phyloP scores from a whole-genome alignment of 2,888 invertebrate species.

The Arenicola marina region DNA sequence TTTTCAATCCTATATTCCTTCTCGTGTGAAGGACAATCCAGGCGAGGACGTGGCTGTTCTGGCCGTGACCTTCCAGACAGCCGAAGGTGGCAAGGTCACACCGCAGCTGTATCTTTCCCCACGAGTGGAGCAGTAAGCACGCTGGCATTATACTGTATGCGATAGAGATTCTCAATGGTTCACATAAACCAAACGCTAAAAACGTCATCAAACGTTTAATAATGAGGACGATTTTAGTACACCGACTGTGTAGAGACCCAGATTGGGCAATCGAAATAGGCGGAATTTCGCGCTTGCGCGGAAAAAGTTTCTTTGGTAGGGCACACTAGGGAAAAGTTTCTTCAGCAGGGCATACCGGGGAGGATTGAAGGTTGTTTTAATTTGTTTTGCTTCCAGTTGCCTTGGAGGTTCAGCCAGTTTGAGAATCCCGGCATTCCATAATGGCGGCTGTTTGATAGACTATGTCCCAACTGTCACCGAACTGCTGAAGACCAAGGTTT shows the following conservation, averaged over 20 bases:
- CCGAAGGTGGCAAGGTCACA: slow-evolving; percentile 61
- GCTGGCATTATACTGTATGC: background rate
- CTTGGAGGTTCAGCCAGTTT: slow-evolving; percentile 61
- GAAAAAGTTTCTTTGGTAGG: no score
- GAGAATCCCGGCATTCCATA: slow-evolving; percentile 63
- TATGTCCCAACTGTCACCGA: slow-evolving; percentile 58
- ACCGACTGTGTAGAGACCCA: no score
- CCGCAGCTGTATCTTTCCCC: slow-evolving; percentile 65
- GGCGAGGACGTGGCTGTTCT: slow-evolving; percentile 66
- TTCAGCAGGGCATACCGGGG: no score
- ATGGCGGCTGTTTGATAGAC: slow-evolving; percentile 58
- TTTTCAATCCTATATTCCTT: background rate
- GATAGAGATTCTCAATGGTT: background rate
- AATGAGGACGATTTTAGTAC: no score
- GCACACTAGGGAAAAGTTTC: no score
- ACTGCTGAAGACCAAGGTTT: slow-evolving; percentile 57
- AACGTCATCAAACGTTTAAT: no score
- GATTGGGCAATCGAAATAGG: no score
- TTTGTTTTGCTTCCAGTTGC: no score
- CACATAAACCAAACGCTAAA: no score
- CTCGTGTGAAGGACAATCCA: slow-evolving; percentile 59
- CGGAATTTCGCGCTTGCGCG: no score
- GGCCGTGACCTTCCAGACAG: slow-evolving; percentile 66
- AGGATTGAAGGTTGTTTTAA: no score
- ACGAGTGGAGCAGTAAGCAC: slow-evolving; percentile 62